Evolutionary conservation across 53 echinoderm and acorn worm genomes (phyloP).

Genomic region (Temnopleurus reevesii): DNA sequence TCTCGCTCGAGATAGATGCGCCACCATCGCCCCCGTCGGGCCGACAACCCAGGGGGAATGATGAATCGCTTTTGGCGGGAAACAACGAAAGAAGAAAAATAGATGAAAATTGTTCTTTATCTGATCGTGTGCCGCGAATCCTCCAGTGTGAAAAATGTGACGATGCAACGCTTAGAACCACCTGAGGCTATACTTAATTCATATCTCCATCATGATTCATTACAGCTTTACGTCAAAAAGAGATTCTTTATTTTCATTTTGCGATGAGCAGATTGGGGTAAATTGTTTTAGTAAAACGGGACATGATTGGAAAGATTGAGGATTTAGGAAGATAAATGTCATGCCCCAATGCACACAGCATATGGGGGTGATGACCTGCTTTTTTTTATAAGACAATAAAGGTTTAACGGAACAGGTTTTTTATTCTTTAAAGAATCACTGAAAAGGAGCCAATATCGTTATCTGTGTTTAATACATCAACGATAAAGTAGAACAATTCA

Average conservation of each 20-base stretch:
- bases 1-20: neutral
- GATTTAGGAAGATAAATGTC: neutral
- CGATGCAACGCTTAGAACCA: neutral
- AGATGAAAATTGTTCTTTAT: slow-evolving; percentile 18
- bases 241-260: neutral
- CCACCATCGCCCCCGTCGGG: slow-evolving; percentile 8
- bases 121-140: slow-evolving; percentile 31
- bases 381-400: no score
- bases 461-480: no score
- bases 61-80: slow-evolving; percentile 30
- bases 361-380: neutral
- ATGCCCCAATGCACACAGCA: neutral
- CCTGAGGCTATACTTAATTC: slow-evolving; percentile 17
- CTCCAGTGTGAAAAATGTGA: slow-evolving; percentile 10
- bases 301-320: slow-evolving; percentile 14
- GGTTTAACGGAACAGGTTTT: neutral
- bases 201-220: slow-evolving; percentile 40
- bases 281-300: slow-evolving; percentile 44
- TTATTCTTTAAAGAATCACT: no score
- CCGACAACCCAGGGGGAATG: slow-evolving; percentile 15
- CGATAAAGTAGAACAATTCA: no score
- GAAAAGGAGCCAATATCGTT: no score
- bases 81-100: neutral
- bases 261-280: neutral
- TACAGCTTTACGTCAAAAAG: slow-evolving; percentile 20